Conservation (phyloP, 2,797 vertebrate genomes). For the Acomys russatus region DNA sequence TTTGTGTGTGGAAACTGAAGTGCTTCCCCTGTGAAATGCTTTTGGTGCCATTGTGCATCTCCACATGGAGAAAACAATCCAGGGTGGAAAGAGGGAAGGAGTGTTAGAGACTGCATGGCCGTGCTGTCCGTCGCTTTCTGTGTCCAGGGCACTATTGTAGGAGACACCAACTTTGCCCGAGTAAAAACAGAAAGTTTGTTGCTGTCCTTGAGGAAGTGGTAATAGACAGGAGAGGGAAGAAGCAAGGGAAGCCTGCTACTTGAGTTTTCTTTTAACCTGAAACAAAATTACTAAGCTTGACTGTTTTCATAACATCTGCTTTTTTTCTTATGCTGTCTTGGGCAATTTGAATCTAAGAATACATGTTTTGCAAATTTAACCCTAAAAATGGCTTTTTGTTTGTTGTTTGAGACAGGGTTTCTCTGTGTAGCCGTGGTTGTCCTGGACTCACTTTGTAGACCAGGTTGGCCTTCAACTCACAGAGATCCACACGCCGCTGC, state of each 20-base stretch:
- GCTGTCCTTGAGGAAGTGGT: background rate
- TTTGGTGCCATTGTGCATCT: background rate
- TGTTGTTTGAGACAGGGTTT: no score
- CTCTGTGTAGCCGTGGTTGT: no score
- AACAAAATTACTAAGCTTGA: background rate
- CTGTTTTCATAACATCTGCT: constrained; percentile 6
- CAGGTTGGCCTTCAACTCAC: no score
- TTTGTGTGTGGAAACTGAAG: background rate
- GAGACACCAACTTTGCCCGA: background rate
- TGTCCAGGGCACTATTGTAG: background rate
- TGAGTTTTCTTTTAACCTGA: background rate
- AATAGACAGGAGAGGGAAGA: background rate
- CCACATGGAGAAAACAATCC: background rate
- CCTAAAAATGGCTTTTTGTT: background rate
- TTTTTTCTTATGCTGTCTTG: constrained; percentile 9
- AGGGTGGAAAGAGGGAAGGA: background rate
- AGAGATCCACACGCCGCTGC: no score
- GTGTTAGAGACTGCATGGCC: background rate
- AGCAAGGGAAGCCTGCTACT: background rate
- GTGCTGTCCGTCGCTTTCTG: background rate
- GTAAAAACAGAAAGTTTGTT: background rate
- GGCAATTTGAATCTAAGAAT: constrained; percentile 59
- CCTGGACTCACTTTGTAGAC: no score
- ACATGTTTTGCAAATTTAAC: background rate
- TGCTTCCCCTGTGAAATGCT: background rate